Evolutionary conservation across 2,888 invertebrate species (phyloP).

Genomic region (Cabera pusaria): DNA sequence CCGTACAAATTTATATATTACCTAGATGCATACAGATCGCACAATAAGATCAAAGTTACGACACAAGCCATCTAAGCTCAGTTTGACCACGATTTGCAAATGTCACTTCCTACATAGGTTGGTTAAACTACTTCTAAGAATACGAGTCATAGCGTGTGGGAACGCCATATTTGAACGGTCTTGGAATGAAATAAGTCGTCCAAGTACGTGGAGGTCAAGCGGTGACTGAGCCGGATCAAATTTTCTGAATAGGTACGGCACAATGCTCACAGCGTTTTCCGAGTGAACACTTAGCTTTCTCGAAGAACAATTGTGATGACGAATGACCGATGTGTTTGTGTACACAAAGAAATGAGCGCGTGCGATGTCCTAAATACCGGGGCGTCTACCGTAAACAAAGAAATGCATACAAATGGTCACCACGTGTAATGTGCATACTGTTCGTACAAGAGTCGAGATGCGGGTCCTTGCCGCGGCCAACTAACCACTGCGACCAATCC

Average conservation of each 20-base stretch:
- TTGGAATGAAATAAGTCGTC: slow-evolving; percentile 13
- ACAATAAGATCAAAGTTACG: slow-evolving; percentile 17
- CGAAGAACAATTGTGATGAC: slow-evolving; percentile 29
- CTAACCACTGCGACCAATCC: slow-evolving; percentile 48
- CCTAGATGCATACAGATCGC: slow-evolving; percentile 1
- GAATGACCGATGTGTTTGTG: slow-evolving; percentile 25
- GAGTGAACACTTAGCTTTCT: slow-evolving; percentile 27
- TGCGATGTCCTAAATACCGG: slow-evolving; percentile 50
- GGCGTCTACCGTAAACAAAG: slow-evolving; percentile 47
- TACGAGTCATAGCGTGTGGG: slow-evolving; percentile 24
- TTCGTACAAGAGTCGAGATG: slow-evolving; percentile 41
- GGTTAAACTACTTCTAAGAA: slow-evolving; percentile 26
- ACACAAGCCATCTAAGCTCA: slow-evolving; percentile 24
- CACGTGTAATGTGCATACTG: slow-evolving; percentile 20
- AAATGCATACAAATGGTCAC: slow-evolving; percentile 50
- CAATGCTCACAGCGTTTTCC: slow-evolving; percentile 16
- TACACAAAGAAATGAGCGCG: slow-evolving; percentile 39
- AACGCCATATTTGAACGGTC: slow-evolving; percentile 26
- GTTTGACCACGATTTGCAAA: slow-evolving; percentile 23
- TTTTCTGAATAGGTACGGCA: slow-evolving; percentile 18
- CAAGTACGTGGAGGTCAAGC: slow-evolving; percentile 22
- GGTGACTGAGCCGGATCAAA: slow-evolving; percentile 18
- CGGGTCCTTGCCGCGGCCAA: slow-evolving; percentile 44
- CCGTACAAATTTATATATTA: slow-evolving; percentile 8
- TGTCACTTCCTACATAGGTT: slow-evolving; percentile 24